A percentile compares a stretch with the other conserved stretches of the same genome.
Evolutionary conservation across 2,113 vertebrate genomes (phyloP).

Genomic region (Galbula dea): DNA sequence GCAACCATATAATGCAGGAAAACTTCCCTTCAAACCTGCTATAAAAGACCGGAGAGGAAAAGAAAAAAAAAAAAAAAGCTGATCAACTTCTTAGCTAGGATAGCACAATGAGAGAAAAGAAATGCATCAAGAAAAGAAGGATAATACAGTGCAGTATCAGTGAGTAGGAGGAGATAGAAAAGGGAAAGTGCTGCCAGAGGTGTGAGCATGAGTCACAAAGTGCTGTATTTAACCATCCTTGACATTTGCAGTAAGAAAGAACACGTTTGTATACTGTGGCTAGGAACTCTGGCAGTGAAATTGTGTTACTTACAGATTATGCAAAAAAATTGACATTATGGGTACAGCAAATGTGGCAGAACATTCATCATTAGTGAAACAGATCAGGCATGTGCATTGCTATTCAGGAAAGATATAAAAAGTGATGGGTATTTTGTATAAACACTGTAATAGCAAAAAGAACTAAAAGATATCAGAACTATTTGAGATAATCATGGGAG

Average conservation of each 20-base stretch:
- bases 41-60: neutral
- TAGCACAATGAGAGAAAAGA: neutral
- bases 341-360: neutral
- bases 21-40: neutral
- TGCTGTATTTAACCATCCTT: slow-evolving; percentile 7
- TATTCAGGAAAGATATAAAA: neutral
- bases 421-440: neutral
- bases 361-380: neutral
- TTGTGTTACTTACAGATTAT: neutral
- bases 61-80: neutral
- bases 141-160: neutral
- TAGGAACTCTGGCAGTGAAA: neutral
- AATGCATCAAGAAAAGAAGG: neutral
- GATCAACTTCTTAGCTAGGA: neutral
- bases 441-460: neutral
- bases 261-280: slow-evolving; percentile 25
- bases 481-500: neutral
- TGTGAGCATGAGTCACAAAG: neutral
- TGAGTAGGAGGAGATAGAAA: neutral
- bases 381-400: neutral
- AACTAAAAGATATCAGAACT: neutral
- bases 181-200: neutral
- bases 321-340: neutral
- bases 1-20: neutral
- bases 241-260: slow-evolving; percentile 23